phyloP scores from a whole-genome alignment of 2,113 vertebrate species.

The Rattus rattus region DNA sequence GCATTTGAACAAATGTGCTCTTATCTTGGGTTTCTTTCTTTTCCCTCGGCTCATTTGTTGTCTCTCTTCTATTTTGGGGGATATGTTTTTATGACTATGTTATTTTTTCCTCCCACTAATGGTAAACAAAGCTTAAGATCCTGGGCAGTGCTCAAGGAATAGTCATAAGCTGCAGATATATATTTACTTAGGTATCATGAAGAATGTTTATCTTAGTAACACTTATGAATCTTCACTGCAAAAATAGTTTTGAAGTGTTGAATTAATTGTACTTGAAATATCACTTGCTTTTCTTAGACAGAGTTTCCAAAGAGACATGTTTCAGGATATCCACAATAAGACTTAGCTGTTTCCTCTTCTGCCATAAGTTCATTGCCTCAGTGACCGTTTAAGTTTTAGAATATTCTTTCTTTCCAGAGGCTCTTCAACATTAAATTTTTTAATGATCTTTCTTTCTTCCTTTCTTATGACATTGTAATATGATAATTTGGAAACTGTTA shows the following conservation, averaged over 20 bases:
- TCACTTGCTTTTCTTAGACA: not conserved
- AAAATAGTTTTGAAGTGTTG: not conserved
- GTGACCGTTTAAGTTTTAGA: not conserved
- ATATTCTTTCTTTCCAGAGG: not conserved
- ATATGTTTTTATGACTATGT: not conserved
- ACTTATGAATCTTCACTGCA: not conserved
- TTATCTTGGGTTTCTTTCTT: not conserved
- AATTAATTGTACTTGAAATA: not conserved
- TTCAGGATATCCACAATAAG: not conserved
- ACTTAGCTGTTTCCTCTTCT: not conserved
- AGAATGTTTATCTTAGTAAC: not conserved
- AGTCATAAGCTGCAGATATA: not conserved
- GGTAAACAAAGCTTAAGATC: not conserved
- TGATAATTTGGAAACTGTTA: constrained; percentile 60
- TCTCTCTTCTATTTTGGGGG: not conserved
- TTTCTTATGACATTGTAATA: constrained; percentile 18
- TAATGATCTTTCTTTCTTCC: constrained; percentile 28
- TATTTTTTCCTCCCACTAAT: not conserved
- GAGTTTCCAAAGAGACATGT: not conserved
- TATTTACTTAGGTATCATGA: not conserved
- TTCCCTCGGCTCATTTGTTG: accelerated
- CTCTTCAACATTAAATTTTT: constrained; percentile 37
- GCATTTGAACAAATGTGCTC: not conserved
- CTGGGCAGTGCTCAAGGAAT: not conserved
- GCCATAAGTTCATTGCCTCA: not conserved